Percentiles rank a stretch among this genome's conserved stretches.
These are phyloP conservation scores for Zeus faber DNA, from an alignment of 2,113 vertebrate species.

Conservation along the genomic window DNA sequence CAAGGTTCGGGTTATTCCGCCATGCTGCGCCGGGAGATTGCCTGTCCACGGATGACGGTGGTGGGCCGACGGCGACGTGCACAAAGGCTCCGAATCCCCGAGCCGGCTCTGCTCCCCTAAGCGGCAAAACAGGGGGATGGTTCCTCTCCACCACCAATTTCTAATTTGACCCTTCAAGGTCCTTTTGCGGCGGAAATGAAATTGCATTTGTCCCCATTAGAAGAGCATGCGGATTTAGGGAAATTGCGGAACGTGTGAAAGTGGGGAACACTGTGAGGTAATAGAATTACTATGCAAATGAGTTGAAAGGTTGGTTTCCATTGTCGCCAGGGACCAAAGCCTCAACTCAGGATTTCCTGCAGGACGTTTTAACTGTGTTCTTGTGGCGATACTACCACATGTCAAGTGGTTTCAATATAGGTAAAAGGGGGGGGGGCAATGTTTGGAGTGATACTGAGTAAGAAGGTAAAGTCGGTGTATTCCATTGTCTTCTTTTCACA, in stretches of 20 bases:
- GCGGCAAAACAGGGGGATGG: no score
- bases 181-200: constrained; percentile 34
- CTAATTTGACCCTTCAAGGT: constrained; percentile 60
- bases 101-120: constrained; percentile 13
- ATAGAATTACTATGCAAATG: constrained; percentile 34
- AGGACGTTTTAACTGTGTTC: constrained; percentile 13
- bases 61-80: constrained; percentile 38
- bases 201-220: constrained; percentile 48
- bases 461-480: no score
- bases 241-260: constrained; percentile 31
- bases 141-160: constrained; percentile 26
- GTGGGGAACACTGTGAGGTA: constrained; percentile 9
- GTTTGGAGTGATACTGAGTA: no score
- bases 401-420: neutral
- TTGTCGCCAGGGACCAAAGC: constrained; percentile 12
- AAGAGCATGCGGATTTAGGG: constrained; percentile 25
- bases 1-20: constrained; percentile 50
- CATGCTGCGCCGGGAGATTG: constrained; percentile 45
- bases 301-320: constrained; percentile 14
- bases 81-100: constrained; percentile 17
- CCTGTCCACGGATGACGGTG: constrained; percentile 33
- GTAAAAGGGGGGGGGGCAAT: no score
- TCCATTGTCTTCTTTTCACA: no score
- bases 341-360: neutral
- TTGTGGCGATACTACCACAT: neutral